Evolutionary conservation across 2,888 invertebrate genomes (phyloP), one percentile per base, ranked within the genome.

Genomic region (Desoria tigrina): DNA sequence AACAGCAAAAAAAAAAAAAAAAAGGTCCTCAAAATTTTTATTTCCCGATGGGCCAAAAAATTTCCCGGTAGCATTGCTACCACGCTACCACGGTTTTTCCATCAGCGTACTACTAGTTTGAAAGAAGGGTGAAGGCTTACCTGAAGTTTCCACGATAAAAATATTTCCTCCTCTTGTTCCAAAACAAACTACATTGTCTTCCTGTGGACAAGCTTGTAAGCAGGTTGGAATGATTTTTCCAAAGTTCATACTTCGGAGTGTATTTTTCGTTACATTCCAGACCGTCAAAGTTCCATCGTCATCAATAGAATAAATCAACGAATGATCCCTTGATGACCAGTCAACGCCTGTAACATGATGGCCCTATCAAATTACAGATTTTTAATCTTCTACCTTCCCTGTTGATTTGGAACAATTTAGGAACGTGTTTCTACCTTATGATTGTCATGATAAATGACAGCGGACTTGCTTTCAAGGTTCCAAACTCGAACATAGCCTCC

Each of bases 121-220:
- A n/a, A n/a, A n/a, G n/a, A n/a, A n/a, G n/a, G n/a, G n/a, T n/a
- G n/a, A n/a, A n/a, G n/a, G n/a, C 16, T 78, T 78, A 83, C 84
- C 81, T 79, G 80, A 80, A 57, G 63, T 57, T 50, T 66, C 66
- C 4, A 82, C 78, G 28, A 86, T 78, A 60, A 82, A 78, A 57
- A 86, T 79, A 42, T 83, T 77, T 16, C 86, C 86, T 70, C 76
- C 80, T 74, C 82, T 84, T 58, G 82, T 80, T 69, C 88, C 88
- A 74, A 87, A 80, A 27, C 87, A 87, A 27, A 85, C 79, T 11
- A 84, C 75, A 77, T 84, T 81, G 18, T 80, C 74, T 27, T 83
- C 81, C 77, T 85, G 84, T 0, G 86, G 86, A 74, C 86, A 86
- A 57, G 84, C 83, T 2, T 85, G 81, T 37, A 87, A 74, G 76